Evolutionary conservation across 2,113 vertebrate species (phyloP).

Genomic region (Nothobranchius kuhntae): DNA sequence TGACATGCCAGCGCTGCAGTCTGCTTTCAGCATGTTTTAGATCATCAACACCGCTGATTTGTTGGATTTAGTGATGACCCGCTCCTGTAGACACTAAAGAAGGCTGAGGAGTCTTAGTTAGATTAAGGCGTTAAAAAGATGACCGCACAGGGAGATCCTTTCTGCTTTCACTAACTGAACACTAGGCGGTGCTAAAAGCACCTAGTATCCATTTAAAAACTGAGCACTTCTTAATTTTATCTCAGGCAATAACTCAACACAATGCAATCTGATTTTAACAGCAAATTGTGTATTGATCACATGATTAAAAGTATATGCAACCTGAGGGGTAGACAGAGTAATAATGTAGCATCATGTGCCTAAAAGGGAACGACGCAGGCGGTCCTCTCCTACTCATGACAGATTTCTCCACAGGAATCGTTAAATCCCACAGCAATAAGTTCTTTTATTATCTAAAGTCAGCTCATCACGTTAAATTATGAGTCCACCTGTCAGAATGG

Average conservation of each 20-base stretch:
- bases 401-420: not conserved
- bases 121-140: too few species aligned
- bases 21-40: too few species aligned
- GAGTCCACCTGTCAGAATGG: constrained; percentile 18
- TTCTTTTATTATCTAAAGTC: constrained; percentile 23
- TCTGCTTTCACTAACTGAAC: too few species aligned
- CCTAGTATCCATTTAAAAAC: constrained; percentile 17
- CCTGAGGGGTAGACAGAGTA: not conserved
- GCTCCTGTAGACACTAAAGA: too few species aligned
- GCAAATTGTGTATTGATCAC: constrained; percentile 31
- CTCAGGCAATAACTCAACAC: constrained; percentile 31
- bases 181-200: too few species aligned
- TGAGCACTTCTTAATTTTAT: too few species aligned
- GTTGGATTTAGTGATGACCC: too few species aligned
- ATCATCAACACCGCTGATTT: too few species aligned
- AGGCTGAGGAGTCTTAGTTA: too few species aligned
- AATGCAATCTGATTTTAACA: constrained; percentile 38
- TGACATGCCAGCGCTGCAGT: too few species aligned
- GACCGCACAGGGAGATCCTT: too few species aligned
- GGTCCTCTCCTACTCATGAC: not conserved
- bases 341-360: constrained; percentile 1
- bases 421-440: constrained; percentile 9
- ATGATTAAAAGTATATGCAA: constrained; percentile 26
- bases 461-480: constrained; percentile 36
- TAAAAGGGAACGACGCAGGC: not conserved